Evolutionary conservation across 2,113 vertebrate species (phyloP).

Genomic region (Gila orcuttii): DNA sequence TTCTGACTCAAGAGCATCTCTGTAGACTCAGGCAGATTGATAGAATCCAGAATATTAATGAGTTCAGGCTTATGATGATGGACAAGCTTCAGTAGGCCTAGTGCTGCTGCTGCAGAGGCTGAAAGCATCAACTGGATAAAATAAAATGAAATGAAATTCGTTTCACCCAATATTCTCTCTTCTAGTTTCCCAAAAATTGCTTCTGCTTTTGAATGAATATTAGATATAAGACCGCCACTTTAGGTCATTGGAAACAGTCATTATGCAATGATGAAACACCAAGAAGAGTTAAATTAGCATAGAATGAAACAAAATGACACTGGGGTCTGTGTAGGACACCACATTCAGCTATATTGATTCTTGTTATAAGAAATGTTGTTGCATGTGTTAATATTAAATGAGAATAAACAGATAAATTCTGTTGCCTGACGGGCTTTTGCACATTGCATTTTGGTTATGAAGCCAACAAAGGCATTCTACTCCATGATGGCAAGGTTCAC

Average conservation of each 20-base stretch:
- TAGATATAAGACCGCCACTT: conserved; percentile 23
- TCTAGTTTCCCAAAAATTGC: conserved; percentile 42
- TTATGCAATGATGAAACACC: conserved; percentile 53
- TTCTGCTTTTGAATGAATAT: conserved; percentile 50
- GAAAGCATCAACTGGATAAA: conserved; percentile 36
- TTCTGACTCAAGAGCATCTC: conserved; percentile 55
- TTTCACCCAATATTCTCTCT: conserved; percentile 44
- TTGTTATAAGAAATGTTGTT: neutral
- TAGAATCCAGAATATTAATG: conserved; percentile 53
- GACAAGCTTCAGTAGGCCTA: conserved; percentile 40
- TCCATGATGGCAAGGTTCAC: neutral
- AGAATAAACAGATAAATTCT: neutral
- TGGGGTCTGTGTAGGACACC: conserved; percentile 19
- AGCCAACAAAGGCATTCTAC: neutral
- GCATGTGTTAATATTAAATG: neutral
- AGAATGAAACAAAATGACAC: conserved; percentile 47
- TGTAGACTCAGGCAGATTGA: conserved; percentile 46
- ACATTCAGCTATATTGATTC: conserved; percentile 13
- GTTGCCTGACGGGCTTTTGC: neutral
- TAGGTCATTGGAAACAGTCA: conserved; percentile 40
- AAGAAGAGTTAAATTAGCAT: conserved; percentile 44
- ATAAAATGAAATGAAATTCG: conserved; percentile 47
- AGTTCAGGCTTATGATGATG: conserved; percentile 49
- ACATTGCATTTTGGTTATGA: neutral
- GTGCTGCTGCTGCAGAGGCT: conserved; percentile 26